phyloP scores from a whole-genome alignment of 2,113 vertebrate species.

The Chaetodon trifascialis region DNA sequence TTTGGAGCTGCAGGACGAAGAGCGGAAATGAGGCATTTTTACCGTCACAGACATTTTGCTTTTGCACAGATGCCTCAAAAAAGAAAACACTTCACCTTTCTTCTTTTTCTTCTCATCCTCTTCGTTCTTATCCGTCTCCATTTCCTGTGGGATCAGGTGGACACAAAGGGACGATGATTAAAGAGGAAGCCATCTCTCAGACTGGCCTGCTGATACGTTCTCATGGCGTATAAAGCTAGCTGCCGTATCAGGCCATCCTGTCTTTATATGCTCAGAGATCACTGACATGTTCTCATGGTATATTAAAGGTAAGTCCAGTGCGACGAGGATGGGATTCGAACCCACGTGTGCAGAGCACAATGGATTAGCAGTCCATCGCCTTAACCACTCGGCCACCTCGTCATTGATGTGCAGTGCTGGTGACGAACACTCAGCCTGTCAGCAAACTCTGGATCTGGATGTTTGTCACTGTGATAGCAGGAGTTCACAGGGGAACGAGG shows the following conservation, averaged over 20 bases:
- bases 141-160: conserved; percentile 80
- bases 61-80: background rate
- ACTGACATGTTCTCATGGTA: too few relatives aligned
- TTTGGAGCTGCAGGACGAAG: conserved; percentile 83
- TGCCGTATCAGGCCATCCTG: too few relatives aligned
- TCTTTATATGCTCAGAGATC: too few relatives aligned
- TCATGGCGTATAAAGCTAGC: too few relatives aligned
- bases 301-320: too few relatives aligned
- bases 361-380: conserved; percentile 87
- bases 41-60: rapidly evolving
- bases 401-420: too few relatives aligned
- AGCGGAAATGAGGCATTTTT: background rate
- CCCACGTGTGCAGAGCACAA: conserved; percentile 86
- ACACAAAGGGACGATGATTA: background rate
- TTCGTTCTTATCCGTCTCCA: conserved; percentile 91
- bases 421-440: too few relatives aligned
- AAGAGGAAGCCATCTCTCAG: too few relatives aligned
- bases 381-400: conserved; percentile 86
- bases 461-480: too few relatives aligned
- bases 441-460: too few relatives aligned
- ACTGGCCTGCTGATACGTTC: too few relatives aligned
- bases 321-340: conserved; percentile 86
- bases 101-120: conserved; percentile 87
- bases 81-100: conserved; percentile 73
- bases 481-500: too few relatives aligned